Base-by-base conservation (phyloP, 2,888 invertebrate genomes). In the Torymus aiolomorphi region DNA sequence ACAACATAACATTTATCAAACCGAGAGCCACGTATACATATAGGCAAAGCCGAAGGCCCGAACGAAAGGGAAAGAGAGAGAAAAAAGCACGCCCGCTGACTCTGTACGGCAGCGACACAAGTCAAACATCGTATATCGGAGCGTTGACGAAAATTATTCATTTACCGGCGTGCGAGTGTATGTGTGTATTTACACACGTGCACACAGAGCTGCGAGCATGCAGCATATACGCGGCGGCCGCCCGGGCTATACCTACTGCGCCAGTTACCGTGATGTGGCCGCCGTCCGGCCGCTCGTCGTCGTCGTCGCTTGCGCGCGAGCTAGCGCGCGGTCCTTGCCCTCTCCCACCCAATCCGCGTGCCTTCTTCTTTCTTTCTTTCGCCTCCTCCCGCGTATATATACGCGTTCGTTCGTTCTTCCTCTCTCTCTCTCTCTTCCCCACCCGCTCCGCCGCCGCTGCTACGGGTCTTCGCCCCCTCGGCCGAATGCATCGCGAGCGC, bases 201-300 rank as follows among this genome's bases (percentile, higher is more conserved):
- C n/a, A n/a, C n/a, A n/a, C n/a, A n/a, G n/a, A n/a, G n/a, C n/a
- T n/a, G n/a, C n/a, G n/a, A n/a, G n/a, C 20, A 1, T 54, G 52
- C 18, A 31, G 31, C 31, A 3, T 31, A 31, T 5, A 4, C 31
- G 5, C 5, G 4, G 4, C 4, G 0, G 31, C 31, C 0, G 11
- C 51, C n/a, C 65, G 54, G 10, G 57, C 31, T 57, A 85, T 86
- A 87, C 88, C 87, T 85, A 87, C 86, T 87, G 87, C 85, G 85
- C 87, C 84, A 88, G 87, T 86, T 87, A 86, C 83, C 82, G 82
- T 54, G 52, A n/a, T 31, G 31, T 2, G 24, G 31, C 31, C 31
- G 31, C 5, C 31, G 31, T 31, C 4, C 54, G 49, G 12, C 8
- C 57, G 54, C n/a, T 12, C 13, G 65, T n/a, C 57, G 31, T 24